Evolutionary conservation across 2,888 invertebrate genomes (phyloP).

Genomic region (Megamerina dolium): DNA sequence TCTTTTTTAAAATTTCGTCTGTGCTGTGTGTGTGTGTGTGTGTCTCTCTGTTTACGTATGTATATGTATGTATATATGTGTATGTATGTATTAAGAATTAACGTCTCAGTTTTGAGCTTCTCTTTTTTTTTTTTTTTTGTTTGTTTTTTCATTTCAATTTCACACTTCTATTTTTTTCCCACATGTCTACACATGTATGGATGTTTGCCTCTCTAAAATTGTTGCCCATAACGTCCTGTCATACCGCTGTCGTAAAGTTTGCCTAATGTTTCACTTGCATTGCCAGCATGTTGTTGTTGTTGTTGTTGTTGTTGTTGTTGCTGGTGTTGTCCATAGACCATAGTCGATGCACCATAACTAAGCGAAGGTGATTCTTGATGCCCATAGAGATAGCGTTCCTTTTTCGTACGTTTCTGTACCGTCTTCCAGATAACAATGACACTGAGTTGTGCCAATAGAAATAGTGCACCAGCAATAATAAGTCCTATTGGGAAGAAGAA

Average conservation of each 20-base stretch:
- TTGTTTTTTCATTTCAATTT: neutral
- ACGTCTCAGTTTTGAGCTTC: neutral
- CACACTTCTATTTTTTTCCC: neutral
- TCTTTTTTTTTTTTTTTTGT: neutral
- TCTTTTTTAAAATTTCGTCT: too few species aligned
- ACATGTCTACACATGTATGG: constrained; percentile 1
- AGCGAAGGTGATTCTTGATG: constrained; percentile 38
- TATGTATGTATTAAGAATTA: too few species aligned
- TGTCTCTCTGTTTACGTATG: too few species aligned
- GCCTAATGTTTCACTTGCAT: constrained; percentile 65
- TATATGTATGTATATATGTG: too few species aligned
- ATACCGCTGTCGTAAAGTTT: constrained; percentile 85
- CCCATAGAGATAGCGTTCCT: constrained; percentile 43
- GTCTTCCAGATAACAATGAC: constrained; percentile 80
- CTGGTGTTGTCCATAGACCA: constrained; percentile 38
- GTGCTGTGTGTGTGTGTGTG: too few species aligned
- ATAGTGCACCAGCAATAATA: constrained; percentile 78
- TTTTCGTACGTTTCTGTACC: constrained; percentile 43
- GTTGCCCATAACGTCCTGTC: constrained; percentile 55
- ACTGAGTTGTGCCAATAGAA: constrained; percentile 80
- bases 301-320: constrained; percentile 30
- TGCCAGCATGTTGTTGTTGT: constrained; percentile 36
- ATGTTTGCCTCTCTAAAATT: constrained; percentile 31
- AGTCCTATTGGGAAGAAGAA: constrained; percentile 56
- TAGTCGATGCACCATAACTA: constrained; percentile 34